phyloP scores from a whole-genome alignment of 2,113 vertebrate genomes.

The Periophthalmus modestus region DNA sequence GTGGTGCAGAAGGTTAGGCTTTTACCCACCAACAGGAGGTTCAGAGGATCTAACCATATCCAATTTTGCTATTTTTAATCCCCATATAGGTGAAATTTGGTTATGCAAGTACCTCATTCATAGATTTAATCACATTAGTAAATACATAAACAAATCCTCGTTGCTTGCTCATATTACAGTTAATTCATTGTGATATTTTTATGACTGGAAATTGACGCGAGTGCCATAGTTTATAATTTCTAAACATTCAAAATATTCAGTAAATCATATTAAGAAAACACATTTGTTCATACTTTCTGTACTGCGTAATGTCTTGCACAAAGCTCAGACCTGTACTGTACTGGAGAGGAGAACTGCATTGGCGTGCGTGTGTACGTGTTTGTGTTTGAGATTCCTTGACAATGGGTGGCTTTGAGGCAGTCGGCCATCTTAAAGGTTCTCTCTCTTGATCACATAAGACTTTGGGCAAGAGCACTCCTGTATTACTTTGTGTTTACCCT shows the following conservation, averaged over 20 bases:
- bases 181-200: no score
- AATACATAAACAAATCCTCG: no score
- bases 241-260: no score
- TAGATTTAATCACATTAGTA: no score
- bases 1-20: no score
- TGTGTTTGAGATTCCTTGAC: slow-evolving; percentile 58
- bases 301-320: slow-evolving; percentile 43
- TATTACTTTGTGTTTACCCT: slow-evolving; percentile 40
- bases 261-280: background rate
- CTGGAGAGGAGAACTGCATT: background rate
- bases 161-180: no score
- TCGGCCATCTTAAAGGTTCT: slow-evolving; percentile 55
- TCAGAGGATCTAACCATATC: background rate
- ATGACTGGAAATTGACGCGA: no score
- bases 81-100: no score
- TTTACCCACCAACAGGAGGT: background rate
- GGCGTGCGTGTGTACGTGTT: slow-evolving; percentile 41
- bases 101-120: no score
- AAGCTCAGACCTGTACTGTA: background rate
- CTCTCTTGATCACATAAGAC: slow-evolving; percentile 53
- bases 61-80: no score
- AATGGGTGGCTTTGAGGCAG: slow-evolving; percentile 53
- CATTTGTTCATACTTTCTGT: background rate
- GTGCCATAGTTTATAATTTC: no score
- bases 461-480: slow-evolving; percentile 40